A percentile compares a stretch with the other conserved stretches of the same genome.
These are phyloP conservation scores for Drosophila tani DNA, from an alignment of 1,140 invertebrate species.

Conservation along the genomic window DNA sequence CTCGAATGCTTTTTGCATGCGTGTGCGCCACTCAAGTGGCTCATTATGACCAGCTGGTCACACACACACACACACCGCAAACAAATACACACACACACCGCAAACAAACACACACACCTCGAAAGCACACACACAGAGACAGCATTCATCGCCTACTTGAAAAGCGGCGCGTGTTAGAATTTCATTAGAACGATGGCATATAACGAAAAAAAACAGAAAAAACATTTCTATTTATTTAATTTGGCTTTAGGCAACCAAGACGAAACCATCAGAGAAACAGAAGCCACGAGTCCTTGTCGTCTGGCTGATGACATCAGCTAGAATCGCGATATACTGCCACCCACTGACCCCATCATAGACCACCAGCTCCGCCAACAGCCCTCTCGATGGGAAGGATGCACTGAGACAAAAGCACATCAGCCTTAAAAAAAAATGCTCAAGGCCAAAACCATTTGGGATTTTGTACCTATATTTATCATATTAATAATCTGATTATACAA, in stretches of 20 bases:
- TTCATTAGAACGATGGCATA: constrained; percentile 69
- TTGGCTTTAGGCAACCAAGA: constrained; percentile 52
- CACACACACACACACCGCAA: constrained; percentile 6
- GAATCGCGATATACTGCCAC: constrained; percentile 19
- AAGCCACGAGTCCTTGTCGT: constrained; percentile 42
- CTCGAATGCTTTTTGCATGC: constrained; percentile 63
- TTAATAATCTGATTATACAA: no score
- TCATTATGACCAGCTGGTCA: constrained; percentile 48
- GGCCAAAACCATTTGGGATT: no score
- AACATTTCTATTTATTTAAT: constrained; percentile 77
- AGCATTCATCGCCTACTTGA: constrained; percentile 32
- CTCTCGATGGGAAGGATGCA: background rate
- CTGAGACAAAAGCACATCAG: background rate
- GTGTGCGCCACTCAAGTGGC: constrained; percentile 59
- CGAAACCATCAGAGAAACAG: constrained; percentile 25
- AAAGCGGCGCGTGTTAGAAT: constrained; percentile 65
- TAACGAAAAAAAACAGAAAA: constrained; percentile 8
- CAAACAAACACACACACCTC: background rate
- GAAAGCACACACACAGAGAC: background rate
- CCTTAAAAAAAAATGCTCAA: no score
- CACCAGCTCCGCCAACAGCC: background rate
- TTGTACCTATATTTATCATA: no score
- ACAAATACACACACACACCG: constrained; percentile 8
- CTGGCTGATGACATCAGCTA: constrained; percentile 71
- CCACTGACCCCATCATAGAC: constrained; percentile 16